Evolutionary conservation across 37 sponge, comb jelly and placozoan species (phyloP).

Genomic region (Haliclona indistincta): DNA sequence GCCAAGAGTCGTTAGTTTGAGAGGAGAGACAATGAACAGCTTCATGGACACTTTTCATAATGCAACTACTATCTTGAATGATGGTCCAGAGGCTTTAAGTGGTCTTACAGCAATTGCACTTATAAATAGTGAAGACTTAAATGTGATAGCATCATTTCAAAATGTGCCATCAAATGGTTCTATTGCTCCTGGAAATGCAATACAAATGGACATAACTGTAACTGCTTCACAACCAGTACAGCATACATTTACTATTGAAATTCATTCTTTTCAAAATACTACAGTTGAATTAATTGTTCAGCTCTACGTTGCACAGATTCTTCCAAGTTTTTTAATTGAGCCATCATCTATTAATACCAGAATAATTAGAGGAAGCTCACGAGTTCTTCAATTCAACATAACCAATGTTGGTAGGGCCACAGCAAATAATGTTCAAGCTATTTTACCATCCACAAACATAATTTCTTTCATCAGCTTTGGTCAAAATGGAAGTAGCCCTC

Average conservation of each 20-base stretch:
- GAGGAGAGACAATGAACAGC: not conserved
- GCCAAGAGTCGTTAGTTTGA: not conserved
- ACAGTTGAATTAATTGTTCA: not conserved
- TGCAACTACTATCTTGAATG: slow-evolving; percentile 24
- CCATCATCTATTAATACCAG: slow-evolving; percentile 25
- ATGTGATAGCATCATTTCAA: not conserved
- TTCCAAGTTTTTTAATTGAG: slow-evolving; percentile 18
- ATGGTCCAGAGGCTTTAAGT: slow-evolving; percentile 27
- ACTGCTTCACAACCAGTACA: not conserved
- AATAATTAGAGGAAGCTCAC: slow-evolving; percentile 28
- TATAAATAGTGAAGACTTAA: not conserved
- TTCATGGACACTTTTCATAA: slow-evolving; percentile 29
- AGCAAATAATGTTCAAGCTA: slow-evolving; percentile 8
- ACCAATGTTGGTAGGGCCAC: slow-evolving; percentile 33
- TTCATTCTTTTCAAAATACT: slow-evolving; percentile 14
- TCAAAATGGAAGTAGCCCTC: not conserved
- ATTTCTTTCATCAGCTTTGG: slow-evolving; percentile 39
- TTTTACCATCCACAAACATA: slow-evolving; percentile 10
- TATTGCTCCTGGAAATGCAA: slow-evolving; percentile 5
- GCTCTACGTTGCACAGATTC: slow-evolving; percentile 21
- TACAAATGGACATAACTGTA: slow-evolving; percentile 10
- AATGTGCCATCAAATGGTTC: not conserved
- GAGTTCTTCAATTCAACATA: slow-evolving; percentile 24
- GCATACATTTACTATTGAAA: not conserved
- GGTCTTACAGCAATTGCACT: not conserved